Evolutionary conservation across 2,888 invertebrate genomes (phyloP).

Genomic region (Cataglyphis rosenhaueri): DNA sequence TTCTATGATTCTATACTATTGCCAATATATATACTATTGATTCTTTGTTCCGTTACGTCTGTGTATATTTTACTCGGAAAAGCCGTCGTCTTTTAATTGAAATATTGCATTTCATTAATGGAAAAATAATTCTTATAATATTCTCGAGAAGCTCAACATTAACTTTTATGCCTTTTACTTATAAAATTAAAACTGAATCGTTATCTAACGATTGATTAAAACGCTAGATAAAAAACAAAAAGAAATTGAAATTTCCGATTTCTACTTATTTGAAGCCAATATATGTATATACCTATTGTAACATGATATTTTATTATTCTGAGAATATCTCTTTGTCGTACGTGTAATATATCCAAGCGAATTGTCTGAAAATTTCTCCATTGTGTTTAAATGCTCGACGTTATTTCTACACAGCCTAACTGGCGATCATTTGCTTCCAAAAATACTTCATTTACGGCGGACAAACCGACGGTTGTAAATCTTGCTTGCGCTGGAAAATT

Average conservation of each 20-base stretch:
- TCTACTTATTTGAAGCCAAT: conserved; percentile 58
- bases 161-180: not conserved
- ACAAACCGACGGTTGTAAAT: conserved; percentile 72
- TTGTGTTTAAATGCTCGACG: conserved; percentile 69
- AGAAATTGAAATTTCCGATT: conserved; percentile 10
- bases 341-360: conserved; percentile 63
- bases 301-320: conserved; percentile 65
- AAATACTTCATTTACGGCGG: conserved; percentile 73
- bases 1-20: not conserved
- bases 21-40: not conserved
- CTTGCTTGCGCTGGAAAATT: conserved; percentile 64
- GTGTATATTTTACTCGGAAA: not conserved
- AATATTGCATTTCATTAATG: not conserved
- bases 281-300: conserved; percentile 32
- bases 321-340: conserved; percentile 61
- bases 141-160: not conserved
- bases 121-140: not conserved
- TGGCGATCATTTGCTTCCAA: conserved; percentile 73
- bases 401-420: conserved; percentile 67
- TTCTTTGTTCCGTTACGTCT: not conserved
- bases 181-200: not conserved
- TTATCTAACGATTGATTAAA: not conserved
- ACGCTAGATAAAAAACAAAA: not conserved
- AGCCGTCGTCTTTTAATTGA: not conserved
- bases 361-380: conserved; percentile 68